Base-by-base conservation (phyloP, 2,113 vertebrate species). In the Notechis scutatus region DNA sequence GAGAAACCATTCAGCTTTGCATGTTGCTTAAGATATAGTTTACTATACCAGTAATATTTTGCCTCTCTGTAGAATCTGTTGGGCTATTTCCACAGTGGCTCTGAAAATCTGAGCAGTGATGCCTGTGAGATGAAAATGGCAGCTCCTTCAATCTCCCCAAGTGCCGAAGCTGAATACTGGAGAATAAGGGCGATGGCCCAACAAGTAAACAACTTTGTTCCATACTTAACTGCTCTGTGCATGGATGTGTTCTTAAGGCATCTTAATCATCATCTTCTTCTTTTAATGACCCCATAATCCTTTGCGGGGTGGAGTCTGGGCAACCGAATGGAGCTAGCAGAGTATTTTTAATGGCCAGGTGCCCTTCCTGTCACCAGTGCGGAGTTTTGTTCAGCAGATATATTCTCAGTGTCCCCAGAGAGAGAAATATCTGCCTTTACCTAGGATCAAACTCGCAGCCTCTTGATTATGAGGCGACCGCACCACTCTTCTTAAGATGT, bases 51-150 rank as follows among this genome's bases (percentile, higher is more conserved):
- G 18, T 21, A 45, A 81, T 15, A 45, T 94, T 96, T 45, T 86
- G 56, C 96, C 91, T 97, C 92, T 94, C 92, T 95, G 0, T 92
- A 99, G 99, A 99, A 99, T 96, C 98, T 99, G 21, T 97, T 99
- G 92, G 98, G 98, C 15, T 99, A 99, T 96, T 99, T 99, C 95
- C 99, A 98, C 92, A 99, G 99, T 1, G 98, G 99, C 20, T 98
- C 99, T 0, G 99, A 99, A 96, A 99, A 98, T 96, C 99, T 99
- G 89, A 98, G 98, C 0, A 98, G 99, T 64, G 99, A 99, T 57
- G 99, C 99, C 90, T 99, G 99, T 94, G 99, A 99, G 96, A 99
- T 99, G 95, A 99, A 99, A 96, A 99, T 99, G 88, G 99, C 99
- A 0, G 99, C 99, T 0, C 99, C 99, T 0, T 98, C 98, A 11